Evolutionary conservation across 2,113 vertebrate species (phyloP), one percentile per base, ranked within the genome.

Genomic region (Perca schrenkii): DNA sequence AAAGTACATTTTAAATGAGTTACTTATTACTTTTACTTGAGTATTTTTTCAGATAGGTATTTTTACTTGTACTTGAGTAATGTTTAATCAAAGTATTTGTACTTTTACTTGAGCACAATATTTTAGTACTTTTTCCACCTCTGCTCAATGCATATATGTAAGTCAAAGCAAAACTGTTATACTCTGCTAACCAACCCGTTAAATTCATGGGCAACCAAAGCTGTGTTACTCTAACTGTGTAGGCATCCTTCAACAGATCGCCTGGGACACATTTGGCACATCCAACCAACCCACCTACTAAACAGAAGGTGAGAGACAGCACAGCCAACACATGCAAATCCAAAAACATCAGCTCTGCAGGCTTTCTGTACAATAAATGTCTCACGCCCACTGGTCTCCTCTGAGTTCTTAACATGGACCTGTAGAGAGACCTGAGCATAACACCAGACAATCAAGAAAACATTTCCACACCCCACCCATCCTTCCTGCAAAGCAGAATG

Each of bases 251-350:
- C 34, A 34, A 34, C 34, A 71, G 70, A 53, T 77, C 36, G 73
- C 31, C 47, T n/a, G 46, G 75, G 63, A 57, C 56, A 58, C 13
- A 60, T 60, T 28, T 85, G 25, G 65, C 67, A 34, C 65, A 49
- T 73, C 34, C 34, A 25, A 61, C 25, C 61, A 76, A 77, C 52
- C 66, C 87, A 69, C 66, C 67, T 63, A 76, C 61, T 47, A 64
- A 75, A 71, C 62, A 79, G 54, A 74, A 80, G 65, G 84, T 77
- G 80, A 77, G 74, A 85, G 70, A 87, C 73, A 49, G 40, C 62
- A 60, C 58, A 66, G 72, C 72, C 65, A 75, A 69, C 64, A 56
- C 72, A 73, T 43, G 69, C 46, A 67, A 71, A 72, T 69, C 70
- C 49, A 57, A 70, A 58, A 80, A 65, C 50, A 60, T 64, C 46